A percentile compares a stretch with the other conserved stretches of the same genome.
Conservation (phyloP, 2,797 vertebrate species). For the Ptychadena robeensis region DNA sequence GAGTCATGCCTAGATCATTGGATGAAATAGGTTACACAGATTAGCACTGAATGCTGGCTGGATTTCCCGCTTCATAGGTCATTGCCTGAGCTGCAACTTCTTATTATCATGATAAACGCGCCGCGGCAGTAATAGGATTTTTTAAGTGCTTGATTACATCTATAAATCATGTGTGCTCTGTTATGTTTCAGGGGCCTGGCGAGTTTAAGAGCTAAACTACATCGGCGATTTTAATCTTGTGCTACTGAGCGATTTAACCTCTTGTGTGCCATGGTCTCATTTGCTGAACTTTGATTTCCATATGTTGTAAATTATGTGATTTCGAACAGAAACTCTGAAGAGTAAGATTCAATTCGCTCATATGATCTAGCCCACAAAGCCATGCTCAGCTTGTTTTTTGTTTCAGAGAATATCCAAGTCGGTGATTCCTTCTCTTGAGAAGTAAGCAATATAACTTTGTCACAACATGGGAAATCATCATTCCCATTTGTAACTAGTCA, state of each 20-base stretch:
- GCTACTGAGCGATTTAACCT: neutral
- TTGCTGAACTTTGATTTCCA: no score
- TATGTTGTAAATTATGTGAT: neutral
- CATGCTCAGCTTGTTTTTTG: no score
- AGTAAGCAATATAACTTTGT: no score
- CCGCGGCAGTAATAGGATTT: slow-evolving; percentile 41
- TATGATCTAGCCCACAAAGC: no score
- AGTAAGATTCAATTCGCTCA: no score
- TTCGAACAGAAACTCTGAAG: no score
- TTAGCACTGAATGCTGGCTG: slow-evolving; percentile 26
- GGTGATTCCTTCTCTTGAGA: no score
- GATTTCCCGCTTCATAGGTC: slow-evolving; percentile 43
- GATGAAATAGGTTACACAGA: slow-evolving; percentile 36
- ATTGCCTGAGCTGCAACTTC: slow-evolving; percentile 31
- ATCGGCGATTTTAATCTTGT: neutral
- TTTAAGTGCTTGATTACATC: slow-evolving; percentile 51
- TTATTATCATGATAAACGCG: slow-evolving; percentile 52
- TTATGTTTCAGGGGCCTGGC: slow-evolving; percentile 5
- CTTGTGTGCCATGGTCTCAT: neutral
- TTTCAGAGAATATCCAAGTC: no score
- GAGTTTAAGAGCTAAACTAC: slow-evolving; percentile 12
- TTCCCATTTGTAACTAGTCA: no score
- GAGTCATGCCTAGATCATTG: slow-evolving; percentile 37
- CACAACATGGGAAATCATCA: no score
- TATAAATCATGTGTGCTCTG: slow-evolving; percentile 37